Base-by-base conservation (phyloP, 2,797 vertebrate species). In the Sternarchorhynchus goeldii region DNA sequence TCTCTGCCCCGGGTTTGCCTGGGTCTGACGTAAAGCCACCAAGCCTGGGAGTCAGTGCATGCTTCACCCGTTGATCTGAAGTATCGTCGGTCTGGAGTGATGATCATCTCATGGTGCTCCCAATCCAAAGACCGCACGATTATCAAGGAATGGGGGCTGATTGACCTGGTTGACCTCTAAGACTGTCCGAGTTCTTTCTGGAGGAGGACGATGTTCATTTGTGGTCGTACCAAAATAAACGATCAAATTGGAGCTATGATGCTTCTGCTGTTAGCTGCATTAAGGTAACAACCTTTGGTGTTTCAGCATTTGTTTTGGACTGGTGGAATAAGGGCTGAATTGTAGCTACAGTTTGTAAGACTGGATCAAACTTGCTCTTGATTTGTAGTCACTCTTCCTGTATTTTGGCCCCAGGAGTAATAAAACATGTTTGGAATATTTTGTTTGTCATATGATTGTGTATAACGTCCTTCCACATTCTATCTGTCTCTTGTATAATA, bases 381-480 rank as follows among this genome's bases (percentile, higher is more conserved):
- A 4, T 39, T 50, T 53, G 17, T 16, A 10, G 12, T 14, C 14
- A 29, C 34, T 57, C 64, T 50, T 14, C n/a, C 55, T 69, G 25
- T 55, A 69, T 32, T 56, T 55, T 31, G 29, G 45, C 68, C 58
- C 31, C 4, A 0, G 7, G 21, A 71, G 60, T 25, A 25, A 50
- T 66, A 34, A 21, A 60, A 64, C n/a, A 50, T 70, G 73, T 58
- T 66, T 45, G 67, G 50, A 64, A 56, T 45, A n/a, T 67, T 80
- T 80, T 80, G 65, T 12, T n/a, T 29, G 25, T 73, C 73, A 76
- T 71, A 73, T 76, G 79, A 45, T 71, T 39, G 32, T 66, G 78
- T 75, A 58, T 31, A 66, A 80, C 21, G 31, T 60, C 66, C 41
- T 31, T 55, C 55, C 62, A 21, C 71, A 17, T 62, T 60, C 58